These are phyloP conservation scores for Formicarius rufipectus DNA, from an alignment of 2,113 vertebrate genomes.

Conservation along the genomic window DNA sequence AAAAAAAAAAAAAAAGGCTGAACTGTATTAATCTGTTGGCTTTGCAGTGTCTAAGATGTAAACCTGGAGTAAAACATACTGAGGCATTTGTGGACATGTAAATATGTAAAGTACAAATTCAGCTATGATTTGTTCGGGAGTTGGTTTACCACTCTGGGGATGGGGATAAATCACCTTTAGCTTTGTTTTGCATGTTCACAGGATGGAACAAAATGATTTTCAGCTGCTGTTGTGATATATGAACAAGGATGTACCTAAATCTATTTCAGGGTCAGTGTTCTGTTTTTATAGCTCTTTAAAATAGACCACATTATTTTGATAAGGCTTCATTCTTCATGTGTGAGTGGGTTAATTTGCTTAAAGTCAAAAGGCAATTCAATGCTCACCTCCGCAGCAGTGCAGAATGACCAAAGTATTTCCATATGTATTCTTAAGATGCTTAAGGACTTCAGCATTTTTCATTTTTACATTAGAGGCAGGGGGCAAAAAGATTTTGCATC, in stretches of 20 bases:
- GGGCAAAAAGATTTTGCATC: neutral
- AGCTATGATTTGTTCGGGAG: neutral
- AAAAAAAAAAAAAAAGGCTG: neutral
- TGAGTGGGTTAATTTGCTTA: neutral
- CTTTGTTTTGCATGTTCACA: neutral
- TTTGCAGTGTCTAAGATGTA: neutral
- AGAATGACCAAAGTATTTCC: neutral
- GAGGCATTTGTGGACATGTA: neutral
- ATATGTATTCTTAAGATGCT: neutral
- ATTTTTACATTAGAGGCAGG: neutral
- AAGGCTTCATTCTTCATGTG: constrained; percentile 10
- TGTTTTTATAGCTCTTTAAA: neutral
- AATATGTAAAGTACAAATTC: neutral
- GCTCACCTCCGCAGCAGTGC: neutral
- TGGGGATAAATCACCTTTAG: neutral
- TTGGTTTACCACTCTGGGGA: neutral
- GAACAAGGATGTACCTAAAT: neutral
- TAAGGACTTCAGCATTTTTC: neutral
- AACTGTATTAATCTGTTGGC: neutral
- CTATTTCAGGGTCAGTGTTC: neutral
- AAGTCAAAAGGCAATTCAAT: neutral
- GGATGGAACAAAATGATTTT: neutral
- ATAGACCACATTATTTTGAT: neutral
- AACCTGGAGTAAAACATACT: neutral
- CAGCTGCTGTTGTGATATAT: neutral